Evolutionary conservation across 2,113 vertebrate species (phyloP).

Genomic region (Zeus faber): DNA sequence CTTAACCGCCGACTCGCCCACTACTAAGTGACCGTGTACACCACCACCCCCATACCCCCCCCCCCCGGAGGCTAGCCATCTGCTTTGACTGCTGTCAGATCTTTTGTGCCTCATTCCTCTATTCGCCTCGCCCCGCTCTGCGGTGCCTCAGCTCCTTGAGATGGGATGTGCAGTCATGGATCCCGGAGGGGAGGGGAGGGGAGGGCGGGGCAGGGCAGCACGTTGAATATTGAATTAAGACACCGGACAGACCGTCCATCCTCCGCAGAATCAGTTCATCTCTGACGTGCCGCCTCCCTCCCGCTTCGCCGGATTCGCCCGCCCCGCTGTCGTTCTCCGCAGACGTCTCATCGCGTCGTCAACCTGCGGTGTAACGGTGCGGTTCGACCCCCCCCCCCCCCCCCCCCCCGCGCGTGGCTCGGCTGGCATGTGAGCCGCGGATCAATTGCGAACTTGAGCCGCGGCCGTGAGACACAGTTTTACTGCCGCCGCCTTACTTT

Average conservation of each 20-base stretch:
- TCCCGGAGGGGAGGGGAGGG: too few relatives aligned
- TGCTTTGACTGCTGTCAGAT: conserved; percentile 49
- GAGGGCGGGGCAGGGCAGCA: conserved; percentile 35
- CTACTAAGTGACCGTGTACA: too few relatives aligned
- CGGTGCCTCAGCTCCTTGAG: conserved; percentile 29
- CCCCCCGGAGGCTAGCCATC: conserved; percentile 35
- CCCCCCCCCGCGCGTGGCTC: conserved; percentile 33
- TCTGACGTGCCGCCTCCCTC: conserved; percentile 26
- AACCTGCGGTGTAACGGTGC: conserved; percentile 48
- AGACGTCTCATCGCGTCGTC: conserved; percentile 57
- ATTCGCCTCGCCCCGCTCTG: conserved; percentile 30
- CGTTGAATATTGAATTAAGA: conserved; percentile 60
- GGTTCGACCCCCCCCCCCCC: conserved; percentile 36
- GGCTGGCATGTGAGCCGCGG: conserved; percentile 52
- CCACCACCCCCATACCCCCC: too few relatives aligned
- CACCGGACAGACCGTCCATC: conserved; percentile 44
- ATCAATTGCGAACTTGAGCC: too few relatives aligned
- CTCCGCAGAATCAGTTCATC: conserved; percentile 55
- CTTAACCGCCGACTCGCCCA: too few relatives aligned
- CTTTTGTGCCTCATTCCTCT: conserved; percentile 23
- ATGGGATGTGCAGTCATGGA: conserved; percentile 45
- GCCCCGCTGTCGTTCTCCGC: conserved; percentile 39
- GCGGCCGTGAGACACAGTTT: too few relatives aligned
- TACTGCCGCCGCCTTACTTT: too few relatives aligned
- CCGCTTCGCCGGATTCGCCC: conserved; percentile 43